phyloP scores from a whole-genome alignment of 2,888 invertebrate genomes.

The Limnephilus rhombicus region DNA sequence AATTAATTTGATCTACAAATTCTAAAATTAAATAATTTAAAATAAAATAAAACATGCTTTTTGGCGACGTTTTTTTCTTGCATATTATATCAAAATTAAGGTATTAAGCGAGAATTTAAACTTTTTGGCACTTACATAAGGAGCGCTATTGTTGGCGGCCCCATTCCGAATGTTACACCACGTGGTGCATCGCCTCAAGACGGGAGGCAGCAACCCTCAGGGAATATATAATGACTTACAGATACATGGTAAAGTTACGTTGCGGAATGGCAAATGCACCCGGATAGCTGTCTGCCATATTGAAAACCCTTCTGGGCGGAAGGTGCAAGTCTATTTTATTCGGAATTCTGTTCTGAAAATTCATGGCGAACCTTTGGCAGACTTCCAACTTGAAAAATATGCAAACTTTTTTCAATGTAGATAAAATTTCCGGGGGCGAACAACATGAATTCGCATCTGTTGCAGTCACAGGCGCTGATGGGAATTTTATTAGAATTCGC shows the following conservation, averaged over 20 bases:
- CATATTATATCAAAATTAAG: too few relatives aligned
- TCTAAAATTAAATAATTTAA: too few relatives aligned
- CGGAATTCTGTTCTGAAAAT: background rate
- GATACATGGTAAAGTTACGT: background rate
- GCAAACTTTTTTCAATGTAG: background rate
- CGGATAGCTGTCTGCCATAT: background rate
- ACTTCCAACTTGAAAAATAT: background rate
- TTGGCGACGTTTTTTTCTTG: too few relatives aligned
- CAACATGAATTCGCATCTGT: background rate
- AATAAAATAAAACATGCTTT: too few relatives aligned
- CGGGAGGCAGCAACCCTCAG: background rate
- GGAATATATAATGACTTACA: background rate
- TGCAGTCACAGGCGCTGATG: background rate
- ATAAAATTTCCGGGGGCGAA: background rate
- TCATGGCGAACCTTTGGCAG: background rate
- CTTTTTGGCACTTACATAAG: too few relatives aligned
- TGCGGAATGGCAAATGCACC: too few relatives aligned
- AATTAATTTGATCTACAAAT: too few relatives aligned
- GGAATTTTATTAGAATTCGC: background rate
- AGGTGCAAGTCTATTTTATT: background rate
- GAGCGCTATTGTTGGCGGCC: too few relatives aligned
- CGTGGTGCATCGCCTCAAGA: background rate
- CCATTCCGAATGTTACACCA: too few relatives aligned
- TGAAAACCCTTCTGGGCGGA: background rate
- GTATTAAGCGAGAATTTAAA: too few relatives aligned